phyloP scores from a whole-genome alignment of 2,888 invertebrate genomes.

The Drosophila limbata region DNA sequence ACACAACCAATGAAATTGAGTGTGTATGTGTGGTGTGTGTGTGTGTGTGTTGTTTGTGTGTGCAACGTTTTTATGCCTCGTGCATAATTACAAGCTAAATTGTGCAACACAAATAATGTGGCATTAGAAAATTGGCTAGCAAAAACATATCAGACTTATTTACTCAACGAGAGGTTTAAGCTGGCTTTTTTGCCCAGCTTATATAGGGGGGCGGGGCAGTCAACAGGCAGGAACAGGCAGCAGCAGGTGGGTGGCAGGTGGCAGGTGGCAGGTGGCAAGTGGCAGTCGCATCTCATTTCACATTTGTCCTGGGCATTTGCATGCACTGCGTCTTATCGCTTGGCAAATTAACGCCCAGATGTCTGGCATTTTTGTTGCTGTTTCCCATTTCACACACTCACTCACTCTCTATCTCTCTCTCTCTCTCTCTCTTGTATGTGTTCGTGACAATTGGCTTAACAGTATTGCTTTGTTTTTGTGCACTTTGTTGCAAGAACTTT shows the following conservation, averaged over 20 bases:
- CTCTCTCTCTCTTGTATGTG: background rate
- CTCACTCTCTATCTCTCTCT: background rate
- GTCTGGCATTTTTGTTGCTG: slow-evolving; percentile 32
- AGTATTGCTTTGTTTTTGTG: slow-evolving; percentile 11
- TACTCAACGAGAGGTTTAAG: slow-evolving; percentile 1
- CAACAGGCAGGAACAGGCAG: background rate
- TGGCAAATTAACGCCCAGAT: slow-evolving; percentile 61
- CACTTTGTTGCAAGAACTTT: slow-evolving; percentile 13
- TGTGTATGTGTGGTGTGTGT: background rate
- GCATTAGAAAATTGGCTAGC: slow-evolving; percentile 52
- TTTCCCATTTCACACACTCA: slow-evolving; percentile 19
- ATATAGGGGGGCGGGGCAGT: background rate
- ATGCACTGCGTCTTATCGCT: slow-evolving; percentile 51
- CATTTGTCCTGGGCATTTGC: slow-evolving; percentile 38
- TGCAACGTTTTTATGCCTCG: slow-evolving; percentile 32
- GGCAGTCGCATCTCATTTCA: slow-evolving; percentile 15
- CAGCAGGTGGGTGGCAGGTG: background rate
- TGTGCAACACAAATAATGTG: slow-evolving; percentile 70
- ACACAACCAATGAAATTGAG: background rate
- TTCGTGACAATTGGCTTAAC: slow-evolving; percentile 9
- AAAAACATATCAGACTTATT: slow-evolving; percentile 37
- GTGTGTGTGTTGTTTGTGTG: background rate
- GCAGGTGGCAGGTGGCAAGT: slow-evolving; percentile 2
- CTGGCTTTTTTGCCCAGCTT: background rate
- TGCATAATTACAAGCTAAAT: slow-evolving; percentile 73